Base-by-base conservation (phyloP, 2,888 invertebrate species). In the Acanthosoma haemorrhoidale region DNA sequence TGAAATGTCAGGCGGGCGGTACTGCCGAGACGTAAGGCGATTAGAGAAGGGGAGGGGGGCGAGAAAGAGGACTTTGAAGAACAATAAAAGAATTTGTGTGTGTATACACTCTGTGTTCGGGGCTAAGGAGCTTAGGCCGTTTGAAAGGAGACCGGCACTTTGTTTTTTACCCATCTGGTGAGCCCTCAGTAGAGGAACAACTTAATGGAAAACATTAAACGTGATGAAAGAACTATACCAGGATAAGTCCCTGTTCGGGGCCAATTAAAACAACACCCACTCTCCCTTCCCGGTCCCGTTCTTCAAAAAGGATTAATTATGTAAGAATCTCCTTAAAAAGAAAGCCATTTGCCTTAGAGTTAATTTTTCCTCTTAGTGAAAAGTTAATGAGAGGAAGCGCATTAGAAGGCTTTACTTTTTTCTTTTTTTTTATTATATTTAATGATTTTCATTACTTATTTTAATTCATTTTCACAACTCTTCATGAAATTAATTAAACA, bases 81-180 rank as follows among this genome's bases (percentile, higher is more conserved):
- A 64, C 39, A 64, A 64, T 64, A 64, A 64, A 64, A 41, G 64
- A 64, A 64, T 64, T 64, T 64, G 39, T 41, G 38, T 61, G 61
- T 61, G 61, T 61, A 61, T 61, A 61, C 61, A 34, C 34, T 36
- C 36, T 34, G 34, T 38, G 15, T 4, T 16, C 41, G 5, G 13
- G 25, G 25, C 21, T 61, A 61, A 61, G 61, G 36, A 1, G 61
- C 61, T 61, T 61, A 61, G 8, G 9, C 9, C 5, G 36, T 2
- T n/a, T 61, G 34, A 32, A 59, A 34, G 29, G 59, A 59, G 31
- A 59, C 18, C 25, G 32, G 34, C 15, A 32, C 59, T 59, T 59
- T 59, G 59, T 59, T 61, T 21, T 34, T 38, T 18, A 9, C 38
- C 25, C 61, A n/a, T 41, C 41, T 29, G 3, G 18, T 8, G 18